Evolutionary conservation across 2,797 vertebrate genomes (phyloP).

Genomic region (Falco concolor): DNA sequence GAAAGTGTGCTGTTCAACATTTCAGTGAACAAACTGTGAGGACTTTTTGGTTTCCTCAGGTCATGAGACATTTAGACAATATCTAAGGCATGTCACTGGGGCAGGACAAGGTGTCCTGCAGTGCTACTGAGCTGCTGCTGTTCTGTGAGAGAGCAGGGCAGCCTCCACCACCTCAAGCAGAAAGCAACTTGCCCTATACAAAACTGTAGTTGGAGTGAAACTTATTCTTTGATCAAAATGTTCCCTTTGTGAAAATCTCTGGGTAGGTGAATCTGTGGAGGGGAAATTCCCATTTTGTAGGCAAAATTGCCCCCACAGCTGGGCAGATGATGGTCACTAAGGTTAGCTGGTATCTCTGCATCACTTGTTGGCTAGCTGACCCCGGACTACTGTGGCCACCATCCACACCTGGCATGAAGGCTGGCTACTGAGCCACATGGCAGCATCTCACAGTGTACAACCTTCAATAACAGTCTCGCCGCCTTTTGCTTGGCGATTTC

Average conservation of each 20-base stretch:
- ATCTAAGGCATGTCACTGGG: background rate
- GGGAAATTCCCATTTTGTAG: background rate
- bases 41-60: background rate
- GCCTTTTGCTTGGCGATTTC: background rate
- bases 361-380: background rate
- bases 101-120: fast-evolving
- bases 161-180: background rate
- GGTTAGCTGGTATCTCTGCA: background rate
- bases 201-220: background rate
- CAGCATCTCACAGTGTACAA: background rate
- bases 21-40: background rate
- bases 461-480: background rate
- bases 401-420: fast-evolving
- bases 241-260: background rate
- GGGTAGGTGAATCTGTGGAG: background rate
- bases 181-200: background rate
- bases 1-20: background rate
- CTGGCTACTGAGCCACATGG: background rate
- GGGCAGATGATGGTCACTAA: background rate
- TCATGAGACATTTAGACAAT: background rate
- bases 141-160: background rate
- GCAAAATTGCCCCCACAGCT: background rate
- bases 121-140: background rate
- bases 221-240: background rate
- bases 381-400: background rate